A percentile compares a stretch with the other conserved stretches of the same genome.
Conservation (phyloP, 2,888 invertebrate genomes). For the Ophraella communa region DNA sequence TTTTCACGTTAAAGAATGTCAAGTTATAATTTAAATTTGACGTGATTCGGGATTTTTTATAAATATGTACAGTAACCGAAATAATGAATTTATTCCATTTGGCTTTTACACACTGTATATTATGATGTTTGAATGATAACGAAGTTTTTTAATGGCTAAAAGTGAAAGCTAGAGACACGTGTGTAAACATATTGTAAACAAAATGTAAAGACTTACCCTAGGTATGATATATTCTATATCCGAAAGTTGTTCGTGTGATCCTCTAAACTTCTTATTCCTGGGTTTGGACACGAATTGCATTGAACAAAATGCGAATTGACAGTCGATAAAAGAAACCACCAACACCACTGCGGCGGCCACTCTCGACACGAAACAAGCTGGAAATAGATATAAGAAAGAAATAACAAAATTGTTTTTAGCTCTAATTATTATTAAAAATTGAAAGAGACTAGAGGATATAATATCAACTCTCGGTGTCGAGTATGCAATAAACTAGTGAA, state of each 20-base stretch:
- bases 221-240: conserved; percentile 65
- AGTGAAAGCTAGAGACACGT: not conserved
- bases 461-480: not conserved
- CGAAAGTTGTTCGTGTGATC: conserved; percentile 60
- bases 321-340: conserved; percentile 61
- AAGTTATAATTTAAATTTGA: too few species aligned
- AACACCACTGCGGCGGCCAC: conserved; percentile 59
- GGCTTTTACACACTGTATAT: too few species aligned
- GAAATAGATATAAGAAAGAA: conserved; percentile 37
- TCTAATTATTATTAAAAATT: conserved; percentile 30
- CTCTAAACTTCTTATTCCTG: conserved; percentile 45
- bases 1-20: too few species aligned
- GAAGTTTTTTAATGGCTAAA: not conserved
- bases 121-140: too few species aligned
- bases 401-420: conserved; percentile 37
- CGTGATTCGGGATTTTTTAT: too few species aligned
- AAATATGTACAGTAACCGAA: too few species aligned
- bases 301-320: conserved; percentile 62
- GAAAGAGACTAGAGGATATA: conserved; percentile 9
- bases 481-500: conserved; percentile 28
- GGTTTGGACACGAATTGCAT: conserved; percentile 55
- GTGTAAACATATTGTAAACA: not conserved
- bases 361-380: conserved; percentile 62
- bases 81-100: too few species aligned
- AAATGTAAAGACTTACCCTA: conserved; percentile 56